Percentiles rank a stretch among this genome's conserved stretches.
These are phyloP conservation scores for Cerastis leucographa DNA, from an alignment of 2,888 invertebrate genomes.

Conservation along the genomic window DNA sequence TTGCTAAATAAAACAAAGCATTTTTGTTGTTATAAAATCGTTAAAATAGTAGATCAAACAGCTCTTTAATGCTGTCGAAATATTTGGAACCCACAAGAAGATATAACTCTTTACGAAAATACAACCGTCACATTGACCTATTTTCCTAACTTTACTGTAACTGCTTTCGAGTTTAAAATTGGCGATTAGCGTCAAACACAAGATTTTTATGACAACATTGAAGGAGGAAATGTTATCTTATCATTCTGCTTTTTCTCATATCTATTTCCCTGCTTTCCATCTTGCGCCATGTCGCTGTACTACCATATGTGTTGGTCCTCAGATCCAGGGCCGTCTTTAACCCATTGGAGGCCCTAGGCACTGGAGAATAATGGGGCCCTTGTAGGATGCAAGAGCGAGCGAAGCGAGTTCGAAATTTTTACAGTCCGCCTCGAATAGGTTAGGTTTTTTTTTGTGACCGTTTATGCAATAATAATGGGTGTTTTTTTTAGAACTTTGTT, in stretches of 20 bases:
- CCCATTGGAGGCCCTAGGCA: too few relatives aligned
- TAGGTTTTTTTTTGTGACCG: too few relatives aligned
- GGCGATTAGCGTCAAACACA: constrained; percentile 5
- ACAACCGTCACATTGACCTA: constrained; percentile 43
- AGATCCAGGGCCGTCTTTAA: too few relatives aligned
- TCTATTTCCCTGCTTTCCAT: not conserved
- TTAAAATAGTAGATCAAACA: constrained; percentile 34
- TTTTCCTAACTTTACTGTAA: constrained; percentile 32
- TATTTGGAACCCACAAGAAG: constrained; percentile 31
- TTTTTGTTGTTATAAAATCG: constrained; percentile 5
- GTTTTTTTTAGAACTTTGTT: too few relatives aligned
- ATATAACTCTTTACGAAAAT: constrained; percentile 27
- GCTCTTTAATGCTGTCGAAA: constrained; percentile 28
- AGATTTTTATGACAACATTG: not conserved
- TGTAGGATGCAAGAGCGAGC: too few relatives aligned
- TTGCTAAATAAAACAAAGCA: not conserved
- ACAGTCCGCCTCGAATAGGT: too few relatives aligned
- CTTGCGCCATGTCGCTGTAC: not conserved
- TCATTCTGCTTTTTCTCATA: not conserved
- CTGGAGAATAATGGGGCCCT: too few relatives aligned
- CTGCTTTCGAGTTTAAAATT: constrained; percentile 15
- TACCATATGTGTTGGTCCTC: too few relatives aligned
- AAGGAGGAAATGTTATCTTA: not conserved
- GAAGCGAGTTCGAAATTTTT: too few relatives aligned
- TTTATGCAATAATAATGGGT: too few relatives aligned